Conservation (phyloP, 1,140 invertebrate species). For the Contarinia nasturtii region DNA sequence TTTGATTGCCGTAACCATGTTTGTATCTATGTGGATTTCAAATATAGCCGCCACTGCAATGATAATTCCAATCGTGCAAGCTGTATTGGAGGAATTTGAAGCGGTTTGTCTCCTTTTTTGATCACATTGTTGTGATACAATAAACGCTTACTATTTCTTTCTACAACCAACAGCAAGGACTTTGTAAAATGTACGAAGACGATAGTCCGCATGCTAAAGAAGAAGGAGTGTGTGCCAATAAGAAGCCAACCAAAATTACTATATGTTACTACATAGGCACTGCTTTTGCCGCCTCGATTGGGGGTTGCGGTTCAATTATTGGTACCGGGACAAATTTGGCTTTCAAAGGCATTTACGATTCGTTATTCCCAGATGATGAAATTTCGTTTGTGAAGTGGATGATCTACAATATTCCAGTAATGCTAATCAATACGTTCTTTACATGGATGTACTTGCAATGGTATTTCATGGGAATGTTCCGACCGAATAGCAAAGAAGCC, state of each 20-base stretch:
- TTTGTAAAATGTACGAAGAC: constrained; percentile 36
- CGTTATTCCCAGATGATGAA: constrained; percentile 26
- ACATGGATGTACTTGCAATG: constrained; percentile 53
- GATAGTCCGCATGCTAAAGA: constrained; percentile 23
- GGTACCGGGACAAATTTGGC: constrained; percentile 80
- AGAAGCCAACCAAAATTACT: constrained; percentile 36
- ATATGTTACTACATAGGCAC: constrained; percentile 54
- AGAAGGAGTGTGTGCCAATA: constrained; percentile 15
- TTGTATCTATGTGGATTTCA: constrained; percentile 42
- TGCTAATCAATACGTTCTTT: constrained; percentile 49
- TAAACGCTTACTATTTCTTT: background rate
- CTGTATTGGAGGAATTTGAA: constrained; percentile 29
- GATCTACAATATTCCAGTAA: constrained; percentile 36
- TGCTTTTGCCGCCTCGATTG: constrained; percentile 61
- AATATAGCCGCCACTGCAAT: constrained; percentile 41
- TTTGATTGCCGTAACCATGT: constrained; percentile 36
- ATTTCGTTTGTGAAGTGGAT: constrained; percentile 37
- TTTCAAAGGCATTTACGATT: constrained; percentile 53
- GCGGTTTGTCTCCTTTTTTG: constrained; percentile 16
- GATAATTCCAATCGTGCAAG: constrained; percentile 40
- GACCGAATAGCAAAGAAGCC: constrained; percentile 37
- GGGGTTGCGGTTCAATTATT: constrained; percentile 70
- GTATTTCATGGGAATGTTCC: constrained; percentile 50
- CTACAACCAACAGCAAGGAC: constrained; percentile 30
- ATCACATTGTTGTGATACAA: background rate